phyloP scores from a whole-genome alignment of 2,113 vertebrate genomes.

The Formicarius rufipectus region DNA sequence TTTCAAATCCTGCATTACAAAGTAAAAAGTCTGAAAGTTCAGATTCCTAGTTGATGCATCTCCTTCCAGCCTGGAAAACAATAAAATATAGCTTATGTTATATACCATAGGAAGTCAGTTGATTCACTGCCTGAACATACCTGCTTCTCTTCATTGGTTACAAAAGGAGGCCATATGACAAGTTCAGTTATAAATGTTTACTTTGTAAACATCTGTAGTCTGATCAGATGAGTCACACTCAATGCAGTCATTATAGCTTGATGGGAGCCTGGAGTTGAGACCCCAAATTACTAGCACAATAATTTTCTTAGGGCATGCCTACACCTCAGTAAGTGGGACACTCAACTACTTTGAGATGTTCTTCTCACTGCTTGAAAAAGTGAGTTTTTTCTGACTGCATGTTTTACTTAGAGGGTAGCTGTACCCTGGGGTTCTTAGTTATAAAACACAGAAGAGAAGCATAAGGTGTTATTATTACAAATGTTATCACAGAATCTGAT shows the following conservation, averaged over 20 bases:
- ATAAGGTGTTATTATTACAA: neutral
- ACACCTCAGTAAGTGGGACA: neutral
- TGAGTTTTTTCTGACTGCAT: neutral
- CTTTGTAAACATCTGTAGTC: neutral
- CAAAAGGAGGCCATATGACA: neutral
- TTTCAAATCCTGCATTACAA: neutral
- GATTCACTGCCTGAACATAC: neutral
- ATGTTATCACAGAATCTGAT: slow-evolving; percentile 5
- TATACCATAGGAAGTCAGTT: neutral
- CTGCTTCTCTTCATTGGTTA: neutral
- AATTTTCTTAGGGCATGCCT: neutral
- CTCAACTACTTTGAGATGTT: neutral
- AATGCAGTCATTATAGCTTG: neutral
- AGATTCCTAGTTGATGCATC: neutral
- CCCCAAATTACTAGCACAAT: neutral
- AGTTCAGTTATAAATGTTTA: neutral
- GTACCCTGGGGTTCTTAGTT: slow-evolving; percentile 21
- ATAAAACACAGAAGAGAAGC: neutral
- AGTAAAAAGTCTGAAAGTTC: neutral
- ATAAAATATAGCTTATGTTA: neutral
- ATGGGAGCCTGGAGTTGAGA: neutral
- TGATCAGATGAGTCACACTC: neutral
- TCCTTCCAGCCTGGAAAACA: neutral
- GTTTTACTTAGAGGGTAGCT: neutral
- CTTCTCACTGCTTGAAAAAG: neutral